These are phyloP conservation scores for Steinernema scapterisci DNA, from an alignment of 2,888 invertebrate genomes.

Conservation along the genomic window DNA sequence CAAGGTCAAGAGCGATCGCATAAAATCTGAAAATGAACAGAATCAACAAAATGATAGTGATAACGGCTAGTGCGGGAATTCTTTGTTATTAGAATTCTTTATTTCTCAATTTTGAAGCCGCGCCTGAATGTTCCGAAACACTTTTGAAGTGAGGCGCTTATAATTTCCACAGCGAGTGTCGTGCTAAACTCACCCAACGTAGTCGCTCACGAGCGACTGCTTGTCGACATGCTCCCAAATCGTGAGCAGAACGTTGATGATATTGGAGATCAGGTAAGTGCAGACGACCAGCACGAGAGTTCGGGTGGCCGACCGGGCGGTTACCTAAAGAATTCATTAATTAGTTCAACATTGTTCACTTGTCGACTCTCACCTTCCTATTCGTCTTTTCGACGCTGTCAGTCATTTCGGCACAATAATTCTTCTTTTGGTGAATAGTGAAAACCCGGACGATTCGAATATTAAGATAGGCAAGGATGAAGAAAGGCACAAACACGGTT, in stretches of 20 bases:
- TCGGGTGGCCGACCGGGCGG: conserved; percentile 57
- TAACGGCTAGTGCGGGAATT: no score
- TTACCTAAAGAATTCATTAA: conserved; percentile 30
- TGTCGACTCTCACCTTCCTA: conserved; percentile 24
- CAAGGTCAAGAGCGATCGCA: conserved; percentile 59
- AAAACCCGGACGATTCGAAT: conserved; percentile 55
- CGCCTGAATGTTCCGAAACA: no score
- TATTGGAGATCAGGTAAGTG: conserved; percentile 62
- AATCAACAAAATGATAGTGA: no score
- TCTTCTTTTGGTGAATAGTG: conserved; percentile 42
- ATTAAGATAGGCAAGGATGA: conserved; percentile 59
- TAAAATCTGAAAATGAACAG: conserved; percentile 42
- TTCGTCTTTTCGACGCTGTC: conserved; percentile 36
- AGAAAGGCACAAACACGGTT: conserved; percentile 64
- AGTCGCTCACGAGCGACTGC: conserved; percentile 42
- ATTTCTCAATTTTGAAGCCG: no score
- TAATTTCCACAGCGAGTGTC: no score
- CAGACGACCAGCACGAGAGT: conserved; percentile 64
- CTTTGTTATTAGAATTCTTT: no score
- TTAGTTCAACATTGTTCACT: not conserved
- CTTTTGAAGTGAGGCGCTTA: no score
- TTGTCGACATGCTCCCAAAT: conserved; percentile 63
- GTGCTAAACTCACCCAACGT: conserved; percentile 41
- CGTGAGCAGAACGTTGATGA: conserved; percentile 60
- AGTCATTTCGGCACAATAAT: conserved; percentile 37